Conservation (phyloP, 2,888 invertebrate genomes). For the Drosophila leonis region DNA sequence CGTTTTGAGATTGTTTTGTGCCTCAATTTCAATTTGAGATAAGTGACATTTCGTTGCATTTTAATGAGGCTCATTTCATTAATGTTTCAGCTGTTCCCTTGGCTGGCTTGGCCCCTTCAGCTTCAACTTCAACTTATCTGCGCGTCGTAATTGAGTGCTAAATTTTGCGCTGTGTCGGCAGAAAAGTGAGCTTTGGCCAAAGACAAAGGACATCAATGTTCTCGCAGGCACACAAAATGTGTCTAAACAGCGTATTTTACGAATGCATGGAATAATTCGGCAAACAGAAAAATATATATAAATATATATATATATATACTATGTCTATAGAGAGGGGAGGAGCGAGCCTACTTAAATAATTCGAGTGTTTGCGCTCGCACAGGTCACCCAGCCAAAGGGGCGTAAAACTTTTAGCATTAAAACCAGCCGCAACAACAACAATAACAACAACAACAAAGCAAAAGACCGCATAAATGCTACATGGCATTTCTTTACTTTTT, state of each 20-base stretch:
- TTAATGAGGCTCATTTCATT: slow-evolving; percentile 78
- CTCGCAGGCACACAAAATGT: slow-evolving; percentile 42
- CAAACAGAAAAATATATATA: slow-evolving; percentile 11
- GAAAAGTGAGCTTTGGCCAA: slow-evolving; percentile 25
- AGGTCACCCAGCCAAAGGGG: slow-evolving; percentile 53
- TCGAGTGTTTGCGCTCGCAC: slow-evolving; percentile 63
- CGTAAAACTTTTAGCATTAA: slow-evolving; percentile 69
- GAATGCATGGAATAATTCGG: slow-evolving; percentile 78
- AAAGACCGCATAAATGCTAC: slow-evolving; percentile 78
- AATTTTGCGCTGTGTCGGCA: slow-evolving; percentile 73
- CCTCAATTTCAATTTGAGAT: slow-evolving; percentile 78
- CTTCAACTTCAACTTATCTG: slow-evolving; percentile 66
- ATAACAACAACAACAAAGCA: slow-evolving; percentile 48
- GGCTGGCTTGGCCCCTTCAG: slow-evolving; percentile 24
- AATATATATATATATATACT: background rate
- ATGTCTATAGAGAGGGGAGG: background rate
- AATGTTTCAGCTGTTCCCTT: slow-evolving; percentile 32
- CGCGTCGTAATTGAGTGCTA: slow-evolving; percentile 71
- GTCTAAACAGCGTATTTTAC: slow-evolving; percentile 74
- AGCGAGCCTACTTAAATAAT: slow-evolving; percentile 62
- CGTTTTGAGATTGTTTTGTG: slow-evolving; percentile 66
- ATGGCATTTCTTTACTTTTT: slow-evolving; percentile 61
- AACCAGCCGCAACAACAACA: slow-evolving; percentile 52
- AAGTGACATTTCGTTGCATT: slow-evolving; percentile 82
- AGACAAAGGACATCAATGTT: slow-evolving; percentile 51